phyloP scores from a whole-genome alignment of 2,113 vertebrate species.

The Sigmodon hispidus region DNA sequence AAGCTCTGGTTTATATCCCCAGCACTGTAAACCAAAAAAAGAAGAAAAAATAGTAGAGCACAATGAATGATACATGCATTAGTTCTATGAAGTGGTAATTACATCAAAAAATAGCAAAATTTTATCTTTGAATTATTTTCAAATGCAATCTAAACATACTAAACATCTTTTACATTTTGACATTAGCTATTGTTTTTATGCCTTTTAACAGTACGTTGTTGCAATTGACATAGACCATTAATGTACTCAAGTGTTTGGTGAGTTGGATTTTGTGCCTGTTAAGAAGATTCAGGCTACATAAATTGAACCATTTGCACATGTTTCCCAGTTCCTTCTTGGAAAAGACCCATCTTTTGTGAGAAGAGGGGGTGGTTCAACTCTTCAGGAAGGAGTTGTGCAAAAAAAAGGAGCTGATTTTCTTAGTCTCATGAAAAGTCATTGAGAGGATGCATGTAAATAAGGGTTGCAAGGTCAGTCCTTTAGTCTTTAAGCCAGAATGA shows the following conservation, averaged over 20 bases:
- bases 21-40: neutral
- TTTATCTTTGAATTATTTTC: slow-evolving; percentile 59
- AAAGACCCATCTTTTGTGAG: slow-evolving; percentile 58
- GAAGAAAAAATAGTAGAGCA: neutral
- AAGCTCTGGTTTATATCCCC: neutral
- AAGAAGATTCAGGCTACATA: slow-evolving; percentile 29
- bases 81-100: slow-evolving; percentile 54
- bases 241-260: slow-evolving; percentile 17
- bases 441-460: slow-evolving; percentile 65
- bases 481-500: slow-evolving; percentile 58
- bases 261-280: slow-evolving; percentile 11
- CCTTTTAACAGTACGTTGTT: slow-evolving; percentile 45
- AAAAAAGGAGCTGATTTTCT: slow-evolving; percentile 65
- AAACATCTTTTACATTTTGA: slow-evolving; percentile 69
- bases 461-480: slow-evolving; percentile 31
- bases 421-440: slow-evolving; percentile 65
- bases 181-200: slow-evolving; percentile 50
- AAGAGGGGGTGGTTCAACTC: slow-evolving; percentile 38
- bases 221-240: slow-evolving; percentile 37
- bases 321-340: neutral
- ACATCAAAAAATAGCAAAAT: slow-evolving; percentile 68
- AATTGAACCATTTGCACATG: slow-evolving; percentile 19
- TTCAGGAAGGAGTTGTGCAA: slow-evolving; percentile 50
- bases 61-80: slow-evolving; percentile 43
- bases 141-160: slow-evolving; percentile 35